phyloP scores from a whole-genome alignment of 2,113 vertebrate species.

The Brachionichthys hirsutus region DNA sequence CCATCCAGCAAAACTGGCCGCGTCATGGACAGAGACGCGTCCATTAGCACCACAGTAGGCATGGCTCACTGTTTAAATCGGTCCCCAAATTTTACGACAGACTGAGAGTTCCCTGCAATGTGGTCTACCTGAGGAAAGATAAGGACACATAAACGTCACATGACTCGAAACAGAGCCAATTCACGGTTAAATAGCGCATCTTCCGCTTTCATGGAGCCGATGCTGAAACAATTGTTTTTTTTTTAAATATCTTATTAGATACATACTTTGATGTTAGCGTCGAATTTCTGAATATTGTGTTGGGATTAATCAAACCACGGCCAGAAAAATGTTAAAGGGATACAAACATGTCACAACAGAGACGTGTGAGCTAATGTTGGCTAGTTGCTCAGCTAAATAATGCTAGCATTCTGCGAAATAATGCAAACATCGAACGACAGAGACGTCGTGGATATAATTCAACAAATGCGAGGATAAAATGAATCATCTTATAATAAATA shows the following conservation, averaged over 20 bases:
- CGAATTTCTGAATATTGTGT: neutral
- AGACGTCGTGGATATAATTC: neutral
- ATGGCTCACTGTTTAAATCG: conserved; percentile 67
- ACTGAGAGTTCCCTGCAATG: neutral
- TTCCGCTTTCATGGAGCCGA: too few relatives aligned
- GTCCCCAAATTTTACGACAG: conserved; percentile 2
- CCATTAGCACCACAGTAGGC: conserved; percentile 96
- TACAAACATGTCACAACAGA: neutral
- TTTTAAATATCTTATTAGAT: too few relatives aligned
- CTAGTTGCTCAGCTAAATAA: conserved; percentile 10
- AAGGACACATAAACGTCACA: neutral
- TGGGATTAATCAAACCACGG: neutral
- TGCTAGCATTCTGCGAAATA: conserved; percentile 4
- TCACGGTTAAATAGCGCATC: too few relatives aligned
- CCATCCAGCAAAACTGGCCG: conserved; percentile 90
- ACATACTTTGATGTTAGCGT: neutral
- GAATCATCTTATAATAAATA: neutral
- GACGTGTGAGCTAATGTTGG: conserved; percentile 22
- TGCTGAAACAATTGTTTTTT: neutral
- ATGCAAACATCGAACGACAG: neutral
- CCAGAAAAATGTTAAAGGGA: neutral
- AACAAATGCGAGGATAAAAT: neutral
- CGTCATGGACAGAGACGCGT: conserved; percentile 98
- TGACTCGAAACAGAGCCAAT: neutral
- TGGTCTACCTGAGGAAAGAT: conserved; percentile 4